Evolutionary conservation across 2,797 vertebrate species (phyloP).

Genomic region (Serranus cabrilla): DNA sequence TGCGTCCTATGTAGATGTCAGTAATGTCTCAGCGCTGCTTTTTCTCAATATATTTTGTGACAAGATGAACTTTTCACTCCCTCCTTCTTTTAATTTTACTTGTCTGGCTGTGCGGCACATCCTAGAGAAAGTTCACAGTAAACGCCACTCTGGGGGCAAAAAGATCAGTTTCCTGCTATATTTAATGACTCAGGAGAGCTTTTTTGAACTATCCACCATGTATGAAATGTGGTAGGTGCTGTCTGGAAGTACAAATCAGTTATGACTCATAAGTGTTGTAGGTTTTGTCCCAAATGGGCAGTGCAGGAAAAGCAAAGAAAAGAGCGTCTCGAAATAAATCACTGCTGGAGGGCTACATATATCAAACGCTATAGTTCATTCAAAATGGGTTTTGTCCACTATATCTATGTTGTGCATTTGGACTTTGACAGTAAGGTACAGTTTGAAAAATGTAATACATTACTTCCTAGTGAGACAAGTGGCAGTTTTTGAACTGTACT

Average conservation of each 20-base stretch:
- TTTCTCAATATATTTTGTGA: constrained; percentile 43
- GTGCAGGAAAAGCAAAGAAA: constrained; percentile 59
- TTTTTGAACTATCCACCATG: constrained; percentile 61
- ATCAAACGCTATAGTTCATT: constrained; percentile 78
- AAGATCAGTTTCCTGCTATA: constrained; percentile 60
- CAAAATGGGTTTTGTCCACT: constrained; percentile 75
- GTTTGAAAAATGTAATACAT: constrained; percentile 77
- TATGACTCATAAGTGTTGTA: constrained; percentile 75
- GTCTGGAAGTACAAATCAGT: constrained; percentile 74
- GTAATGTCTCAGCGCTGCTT: constrained; percentile 16
- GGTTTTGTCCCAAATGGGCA: constrained; percentile 69
- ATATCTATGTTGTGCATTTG: constrained; percentile 71
- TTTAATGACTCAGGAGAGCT: constrained; percentile 62
- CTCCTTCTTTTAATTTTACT: constrained; percentile 45
- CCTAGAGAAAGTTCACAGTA: constrained; percentile 33
- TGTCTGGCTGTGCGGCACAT: constrained; percentile 30
- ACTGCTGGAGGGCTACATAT: constrained; percentile 70
- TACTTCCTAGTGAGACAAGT: constrained; percentile 70
- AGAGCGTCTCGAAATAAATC: constrained; percentile 78
- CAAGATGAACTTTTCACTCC: constrained; percentile 54
- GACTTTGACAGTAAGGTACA: constrained; percentile 65
- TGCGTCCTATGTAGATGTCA: constrained; percentile 50
- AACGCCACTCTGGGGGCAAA: constrained; percentile 24
- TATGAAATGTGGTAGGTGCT: constrained; percentile 67
- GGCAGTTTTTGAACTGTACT: constrained; percentile 63